A percentile compares a stretch with the other conserved stretches of the same genome.
Conservation (phyloP, 2,797 vertebrate species). For the Hipposideros larvatus region DNA sequence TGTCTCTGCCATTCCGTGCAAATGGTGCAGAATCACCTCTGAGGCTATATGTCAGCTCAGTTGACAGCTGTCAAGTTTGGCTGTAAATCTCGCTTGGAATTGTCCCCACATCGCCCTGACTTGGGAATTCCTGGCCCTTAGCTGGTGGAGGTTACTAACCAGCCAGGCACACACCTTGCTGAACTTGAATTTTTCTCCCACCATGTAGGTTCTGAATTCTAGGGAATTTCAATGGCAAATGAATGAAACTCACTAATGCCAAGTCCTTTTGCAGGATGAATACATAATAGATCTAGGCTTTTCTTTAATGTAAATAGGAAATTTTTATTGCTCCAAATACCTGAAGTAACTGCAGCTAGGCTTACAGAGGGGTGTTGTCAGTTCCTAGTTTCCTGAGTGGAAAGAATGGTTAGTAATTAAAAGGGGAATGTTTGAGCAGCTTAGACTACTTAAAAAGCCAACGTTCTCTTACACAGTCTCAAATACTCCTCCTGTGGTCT, state of each 20-base stretch:
- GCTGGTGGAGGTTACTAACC: background rate
- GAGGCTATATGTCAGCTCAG: constrained; percentile 37
- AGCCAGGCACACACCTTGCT: background rate
- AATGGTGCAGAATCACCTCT: background rate
- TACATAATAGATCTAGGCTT: background rate
- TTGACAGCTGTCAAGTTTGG: background rate
- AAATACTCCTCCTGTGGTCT: background rate
- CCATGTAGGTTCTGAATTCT: background rate
- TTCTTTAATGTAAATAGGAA: background rate
- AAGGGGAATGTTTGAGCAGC: background rate
- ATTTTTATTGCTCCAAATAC: background rate
- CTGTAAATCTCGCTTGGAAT: constrained; percentile 42
- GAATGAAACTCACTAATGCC: background rate
- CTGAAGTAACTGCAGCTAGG: background rate
- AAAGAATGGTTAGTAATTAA: background rate
- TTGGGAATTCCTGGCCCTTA: background rate
- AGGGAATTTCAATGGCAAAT: background rate
- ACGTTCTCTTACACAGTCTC: background rate
- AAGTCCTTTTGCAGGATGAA: background rate
- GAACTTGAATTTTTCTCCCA: background rate
- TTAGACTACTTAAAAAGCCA: background rate
- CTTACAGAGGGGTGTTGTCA: background rate
- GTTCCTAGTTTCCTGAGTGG: background rate
- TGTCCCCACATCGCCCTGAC: constrained; percentile 43
- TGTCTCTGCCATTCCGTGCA: rapidly evolving